Evolutionary conservation across 2,113 vertebrate genomes (phyloP), one percentile per base, ranked within the genome.

Genomic region (Leiothrix lutea): DNA sequence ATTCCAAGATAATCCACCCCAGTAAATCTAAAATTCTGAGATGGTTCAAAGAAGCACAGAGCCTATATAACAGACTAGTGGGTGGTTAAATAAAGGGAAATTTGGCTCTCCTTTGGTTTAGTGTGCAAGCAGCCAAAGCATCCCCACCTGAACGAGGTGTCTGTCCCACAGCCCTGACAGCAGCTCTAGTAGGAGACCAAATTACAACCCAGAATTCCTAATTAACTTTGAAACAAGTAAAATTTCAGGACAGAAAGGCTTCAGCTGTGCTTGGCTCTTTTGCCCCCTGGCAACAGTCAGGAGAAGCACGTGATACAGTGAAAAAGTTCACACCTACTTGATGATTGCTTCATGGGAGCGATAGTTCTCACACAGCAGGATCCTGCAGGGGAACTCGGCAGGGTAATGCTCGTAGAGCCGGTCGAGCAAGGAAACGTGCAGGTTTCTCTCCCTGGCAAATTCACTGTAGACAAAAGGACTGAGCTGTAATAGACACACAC

Each of bases 341-440:
- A 99, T 99, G 98, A 99, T 99, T 97, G 99, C 99, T 98, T 99
- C 99, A 96, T 99, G 99, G 94, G 99, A 99, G 97, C 99, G 99
- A 98, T 99, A 99, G 98, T 99, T 99, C 97, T 99, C 99, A 80
- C 99, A 99, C n/a, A 99, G 98, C 96, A 99, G 98, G 97, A 99
- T 99, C 96, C 99, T 98, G 89, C 99, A 99, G 2, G 99, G 99
- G 95, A 99, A 99, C 73, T 99, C 99, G 8, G 98, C 97, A 38
- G 99, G 99, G 97, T 99, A 99, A 97, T 99, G 99, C 98, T 99
- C 99, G 71, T 99, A 99, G 74, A 99, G 98, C 22, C 99, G 98
- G 94, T 99, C 99, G 91, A 99, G 98, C 96, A 99, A 96, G 7
- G 99, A 99, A 78, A 99, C 98, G 2, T 99, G 99, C 48, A 99